These are phyloP conservation scores for Dasyprocta punctata DNA, from an alignment of 2,113 vertebrate genomes.

Conservation along the genomic window DNA sequence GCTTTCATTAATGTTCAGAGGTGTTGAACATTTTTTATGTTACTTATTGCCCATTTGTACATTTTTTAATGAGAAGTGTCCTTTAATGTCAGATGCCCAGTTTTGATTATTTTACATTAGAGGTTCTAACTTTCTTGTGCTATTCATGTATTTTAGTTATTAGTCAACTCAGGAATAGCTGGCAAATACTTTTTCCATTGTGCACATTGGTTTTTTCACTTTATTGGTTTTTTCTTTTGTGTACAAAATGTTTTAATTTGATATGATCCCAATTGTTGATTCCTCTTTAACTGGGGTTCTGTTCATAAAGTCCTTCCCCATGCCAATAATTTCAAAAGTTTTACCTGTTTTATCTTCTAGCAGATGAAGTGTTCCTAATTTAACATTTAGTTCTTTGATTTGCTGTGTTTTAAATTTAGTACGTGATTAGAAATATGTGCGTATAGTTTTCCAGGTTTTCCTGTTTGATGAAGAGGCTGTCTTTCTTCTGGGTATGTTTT, in stretches of 20 bases:
- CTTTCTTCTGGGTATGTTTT: not conserved
- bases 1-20: no score
- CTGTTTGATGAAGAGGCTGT: not conserved
- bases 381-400: not conserved
- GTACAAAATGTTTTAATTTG: not conserved
- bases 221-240: not conserved
- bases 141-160: not conserved
- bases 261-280: not conserved
- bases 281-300: not conserved
- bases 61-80: no score
- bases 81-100: no score
- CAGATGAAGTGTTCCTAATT: not conserved
- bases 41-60: no score
- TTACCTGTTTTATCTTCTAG: not conserved
- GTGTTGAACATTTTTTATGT: no score
- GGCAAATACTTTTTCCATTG: not conserved
- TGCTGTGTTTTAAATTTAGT: not conserved
- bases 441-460: not conserved
- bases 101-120: not conserved
- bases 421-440: not conserved
- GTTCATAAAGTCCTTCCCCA: not conserved
- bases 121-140: not conserved
- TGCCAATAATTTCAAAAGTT: not conserved
- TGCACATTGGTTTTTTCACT: not conserved
- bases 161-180: not conserved